These are phyloP conservation scores for Pyrochroa serraticornis DNA, from an alignment of 2,888 invertebrate species.

Conservation along the genomic window DNA sequence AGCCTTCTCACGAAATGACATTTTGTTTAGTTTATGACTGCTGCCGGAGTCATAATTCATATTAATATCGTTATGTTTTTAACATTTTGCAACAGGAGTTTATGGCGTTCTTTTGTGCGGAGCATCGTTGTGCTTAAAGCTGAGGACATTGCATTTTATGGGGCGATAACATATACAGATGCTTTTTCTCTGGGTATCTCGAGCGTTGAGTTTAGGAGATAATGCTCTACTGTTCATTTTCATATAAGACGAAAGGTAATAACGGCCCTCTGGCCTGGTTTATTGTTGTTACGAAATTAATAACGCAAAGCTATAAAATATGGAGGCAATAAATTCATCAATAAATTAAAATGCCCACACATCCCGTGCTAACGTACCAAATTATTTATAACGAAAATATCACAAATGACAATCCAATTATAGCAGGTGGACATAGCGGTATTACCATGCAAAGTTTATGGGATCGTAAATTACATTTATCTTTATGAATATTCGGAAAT, in stretches of 20 bases:
- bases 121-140: conserved; percentile 16
- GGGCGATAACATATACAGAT: conserved; percentile 33
- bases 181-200: conserved; percentile 19
- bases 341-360: conserved; percentile 23
- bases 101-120: conserved; percentile 26
- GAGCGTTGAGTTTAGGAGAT: background rate
- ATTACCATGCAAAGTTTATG: conserved; percentile 50
- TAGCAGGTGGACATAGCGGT: conserved; percentile 48
- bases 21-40: conserved; percentile 57
- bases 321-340: conserved; percentile 21
- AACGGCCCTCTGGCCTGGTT: conserved; percentile 1
- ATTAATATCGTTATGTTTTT: conserved; percentile 52
- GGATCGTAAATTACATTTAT: conserved; percentile 51
- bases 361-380: conserved; percentile 8
- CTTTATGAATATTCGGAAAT: conserved; percentile 52
- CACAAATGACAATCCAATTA: conserved; percentile 51
- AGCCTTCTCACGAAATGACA: conserved; percentile 57
- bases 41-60: conserved; percentile 55
- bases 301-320: conserved; percentile 22
- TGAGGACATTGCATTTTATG: conserved; percentile 35
- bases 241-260: too few relatives aligned
- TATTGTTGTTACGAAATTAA: conserved; percentile 9
- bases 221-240: too few relatives aligned
- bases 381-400: conserved; percentile 28
- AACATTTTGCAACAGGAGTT: conserved; percentile 37